Evolutionary conservation across 2,888 invertebrate species (phyloP).

Genomic region (Chrysolina oricalcia): DNA sequence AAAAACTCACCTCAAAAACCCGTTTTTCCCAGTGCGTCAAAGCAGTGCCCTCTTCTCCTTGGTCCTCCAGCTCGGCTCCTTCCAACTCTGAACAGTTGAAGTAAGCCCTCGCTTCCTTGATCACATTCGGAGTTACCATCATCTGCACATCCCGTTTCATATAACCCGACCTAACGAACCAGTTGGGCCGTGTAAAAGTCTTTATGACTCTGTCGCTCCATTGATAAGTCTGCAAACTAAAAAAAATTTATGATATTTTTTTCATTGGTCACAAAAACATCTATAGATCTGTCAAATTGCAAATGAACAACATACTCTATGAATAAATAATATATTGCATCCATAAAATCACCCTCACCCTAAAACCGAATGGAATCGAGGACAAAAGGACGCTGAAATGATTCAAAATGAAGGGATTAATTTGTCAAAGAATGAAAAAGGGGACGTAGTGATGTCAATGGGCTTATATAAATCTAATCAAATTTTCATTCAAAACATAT

Average conservation of each 20-base stretch:
- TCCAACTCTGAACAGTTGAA: constrained; percentile 91
- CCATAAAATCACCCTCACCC: no score
- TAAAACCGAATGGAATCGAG: no score
- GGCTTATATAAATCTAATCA: no score
- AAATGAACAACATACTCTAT: no score
- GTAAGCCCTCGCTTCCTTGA: constrained; percentile 88
- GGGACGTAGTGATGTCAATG: no score
- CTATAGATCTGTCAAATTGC: no score
- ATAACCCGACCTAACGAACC: constrained; percentile 69
- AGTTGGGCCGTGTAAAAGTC: constrained; percentile 76
- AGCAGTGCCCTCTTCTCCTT: constrained; percentile 96
- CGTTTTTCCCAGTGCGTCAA: constrained; percentile 99
- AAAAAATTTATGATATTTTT: constrained; percentile 32
- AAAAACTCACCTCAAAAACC: constrained; percentile 87
- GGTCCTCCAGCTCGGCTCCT: constrained; percentile 98
- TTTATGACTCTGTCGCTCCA: constrained; percentile 94
- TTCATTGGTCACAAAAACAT: no score
- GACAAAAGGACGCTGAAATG: no score
- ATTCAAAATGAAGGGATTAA: no score
- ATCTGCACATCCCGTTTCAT: constrained; percentile 66
- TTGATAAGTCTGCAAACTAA: constrained; percentile 90
- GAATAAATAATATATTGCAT: no score
- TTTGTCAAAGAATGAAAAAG: no score
- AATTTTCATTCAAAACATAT: no score
- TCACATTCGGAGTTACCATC: constrained; percentile 88